Evolutionary conservation across 1,140 invertebrate species (phyloP), one percentile per base, ranked within the genome.

Genomic region (Diprion similis): DNA sequence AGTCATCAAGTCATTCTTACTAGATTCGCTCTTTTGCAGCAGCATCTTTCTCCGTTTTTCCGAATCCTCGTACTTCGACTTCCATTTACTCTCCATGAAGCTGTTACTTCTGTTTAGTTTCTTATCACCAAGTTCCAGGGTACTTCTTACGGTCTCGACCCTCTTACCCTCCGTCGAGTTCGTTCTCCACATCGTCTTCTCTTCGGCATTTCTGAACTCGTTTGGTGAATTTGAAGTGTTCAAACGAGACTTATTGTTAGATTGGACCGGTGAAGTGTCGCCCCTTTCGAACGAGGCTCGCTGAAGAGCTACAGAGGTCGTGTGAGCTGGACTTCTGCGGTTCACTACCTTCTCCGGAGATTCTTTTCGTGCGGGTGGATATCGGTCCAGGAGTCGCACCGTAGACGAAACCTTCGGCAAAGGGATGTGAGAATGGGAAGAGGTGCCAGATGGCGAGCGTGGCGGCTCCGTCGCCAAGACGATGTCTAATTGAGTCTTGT

Each of bases 1-100:
- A 37, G 71, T 69, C 76, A 64, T 19, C 4, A 10, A 66, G 80
- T 73, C n/a, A n/a, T 75, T 89, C 89, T 89, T 84, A 93, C 93
- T 90, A 89, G 91, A 91, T 88, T 93, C 92, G 72, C 89, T 90
- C 83, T 92, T 91, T 75, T 92, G 89, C 48, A 93, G 85, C 75
- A 92, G 81, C 47, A 89, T 79, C 85, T 93, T 94, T 81, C 92
- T 87, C 76, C 89, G 90, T 73, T 89, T 89, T 81, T 94, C 93
- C 2, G 91, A 89, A 19, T 94, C 92, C 73, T 93, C 92, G 78
- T 89, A 93, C 84, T 92, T 92, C 47, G 79, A 86, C 84, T 90
- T 92, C 92, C 92, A 94, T 77, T 90, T 89, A 80, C 66, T 79
- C 73, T 84, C 81, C 1, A 73, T 18, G 46, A 84, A 82, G 68